Evolutionary conservation across 2,888 invertebrate species (phyloP).

Genomic region (Dusona sp.): DNA sequence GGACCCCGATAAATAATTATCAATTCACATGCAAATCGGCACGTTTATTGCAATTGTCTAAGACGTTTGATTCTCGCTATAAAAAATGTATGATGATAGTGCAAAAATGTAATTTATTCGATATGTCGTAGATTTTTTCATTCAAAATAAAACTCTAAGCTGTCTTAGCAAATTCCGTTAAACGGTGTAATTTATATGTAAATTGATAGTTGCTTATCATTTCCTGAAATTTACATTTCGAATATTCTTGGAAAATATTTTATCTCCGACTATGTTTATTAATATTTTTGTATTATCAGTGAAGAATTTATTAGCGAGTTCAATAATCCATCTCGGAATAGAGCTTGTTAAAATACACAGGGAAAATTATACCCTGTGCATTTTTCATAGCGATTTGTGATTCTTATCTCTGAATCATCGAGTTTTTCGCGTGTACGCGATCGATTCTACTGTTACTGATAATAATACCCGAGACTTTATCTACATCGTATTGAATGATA

Average conservation of each 20-base stretch:
- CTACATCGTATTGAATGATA: background rate
- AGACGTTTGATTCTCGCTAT: background rate
- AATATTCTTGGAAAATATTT: background rate
- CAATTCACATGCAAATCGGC: background rate
- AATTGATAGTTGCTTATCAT: background rate
- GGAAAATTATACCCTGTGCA: background rate
- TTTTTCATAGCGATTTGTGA: background rate
- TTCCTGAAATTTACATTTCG: background rate
- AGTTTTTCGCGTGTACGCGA: background rate
- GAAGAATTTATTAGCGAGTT: background rate
- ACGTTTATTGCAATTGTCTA: background rate
- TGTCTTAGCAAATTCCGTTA: background rate
- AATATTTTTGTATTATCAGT: background rate
- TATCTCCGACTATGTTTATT: background rate
- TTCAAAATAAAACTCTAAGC: background rate
- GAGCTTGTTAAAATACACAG: background rate
- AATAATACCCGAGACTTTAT: background rate
- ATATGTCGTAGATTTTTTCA: background rate
- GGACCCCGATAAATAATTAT: background rate
- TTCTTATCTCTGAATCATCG: constrained; percentile 9
- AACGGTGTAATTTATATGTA: constrained; percentile 6
- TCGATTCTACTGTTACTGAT: background rate
- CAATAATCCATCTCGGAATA: background rate
- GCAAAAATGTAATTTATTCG: background rate
- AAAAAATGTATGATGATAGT: background rate